Conservation (phyloP, 2,888 invertebrate species). For the Rhamphomyia laevipes region DNA sequence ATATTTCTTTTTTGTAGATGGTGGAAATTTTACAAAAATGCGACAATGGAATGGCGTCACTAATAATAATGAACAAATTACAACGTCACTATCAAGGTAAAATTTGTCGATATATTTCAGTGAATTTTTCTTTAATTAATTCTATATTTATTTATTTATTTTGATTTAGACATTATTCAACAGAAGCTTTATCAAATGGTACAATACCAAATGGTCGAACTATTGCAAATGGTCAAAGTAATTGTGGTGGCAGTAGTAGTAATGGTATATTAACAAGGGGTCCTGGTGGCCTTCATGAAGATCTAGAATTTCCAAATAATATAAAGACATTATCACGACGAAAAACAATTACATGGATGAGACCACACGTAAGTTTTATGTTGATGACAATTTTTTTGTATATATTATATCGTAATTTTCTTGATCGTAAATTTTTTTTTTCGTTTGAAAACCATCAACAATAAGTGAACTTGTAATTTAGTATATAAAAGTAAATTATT, state of each 20-base stretch:
- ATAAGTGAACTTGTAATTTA: too few species aligned
- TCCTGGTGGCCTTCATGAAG: conserved; percentile 18
- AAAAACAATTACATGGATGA: conserved; percentile 18
- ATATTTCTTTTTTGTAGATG: conserved; percentile 6
- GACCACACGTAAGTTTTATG: conserved; percentile 18
- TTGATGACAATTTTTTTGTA: too few species aligned
- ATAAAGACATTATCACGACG: conserved; percentile 15
- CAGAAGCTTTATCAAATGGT: conserved; percentile 12
- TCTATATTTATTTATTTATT: not conserved
- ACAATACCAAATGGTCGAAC: conserved; percentile 9
- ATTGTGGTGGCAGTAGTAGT: conserved; percentile 5
- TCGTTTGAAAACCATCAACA: too few species aligned
- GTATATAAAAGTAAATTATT: too few species aligned
- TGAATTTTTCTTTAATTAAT: not conserved
- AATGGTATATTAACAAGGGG: conserved; percentile 16
- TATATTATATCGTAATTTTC: too few species aligned
- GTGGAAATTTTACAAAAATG: conserved; percentile 9
- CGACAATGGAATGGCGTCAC: conserved; percentile 9
- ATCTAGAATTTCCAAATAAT: conserved; percentile 17
- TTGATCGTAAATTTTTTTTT: too few species aligned
- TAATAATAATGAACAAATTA: conserved; percentile 7
- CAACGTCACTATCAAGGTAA: conserved; percentile 12
- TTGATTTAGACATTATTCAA: conserved; percentile 9
- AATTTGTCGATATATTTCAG: not conserved
- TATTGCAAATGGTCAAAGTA: not conserved